Percentiles rank a stretch among this genome's conserved stretches.
These are phyloP conservation scores for Aplocera efformata DNA, from an alignment of 2,888 invertebrate species.

Conservation along the genomic window DNA sequence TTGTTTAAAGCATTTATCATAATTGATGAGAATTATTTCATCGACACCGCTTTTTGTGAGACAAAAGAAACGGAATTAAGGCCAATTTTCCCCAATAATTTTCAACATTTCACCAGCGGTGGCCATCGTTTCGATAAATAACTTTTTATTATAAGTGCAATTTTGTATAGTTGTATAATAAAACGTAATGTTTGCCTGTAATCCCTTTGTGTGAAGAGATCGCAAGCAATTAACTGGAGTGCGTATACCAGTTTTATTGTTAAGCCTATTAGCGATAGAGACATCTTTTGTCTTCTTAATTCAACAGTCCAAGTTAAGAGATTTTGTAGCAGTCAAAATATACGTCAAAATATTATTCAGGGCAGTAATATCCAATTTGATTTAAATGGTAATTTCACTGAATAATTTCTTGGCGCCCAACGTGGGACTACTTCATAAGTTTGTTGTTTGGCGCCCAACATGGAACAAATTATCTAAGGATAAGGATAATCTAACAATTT, in stretches of 20 bases:
- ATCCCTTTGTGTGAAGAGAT: slow-evolving; percentile 42
- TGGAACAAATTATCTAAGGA: too few species aligned
- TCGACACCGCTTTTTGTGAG: too few species aligned
- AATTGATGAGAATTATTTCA: too few species aligned
- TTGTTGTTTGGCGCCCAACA: too few species aligned
- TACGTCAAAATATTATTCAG: background rate
- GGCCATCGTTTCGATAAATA: slow-evolving; percentile 11
- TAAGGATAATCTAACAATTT: too few species aligned
- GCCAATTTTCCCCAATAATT: too few species aligned
- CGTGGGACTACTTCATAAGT: too few species aligned
- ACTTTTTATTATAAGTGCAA: slow-evolving; percentile 18
- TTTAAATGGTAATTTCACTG: too few species aligned
- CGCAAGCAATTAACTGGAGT: slow-evolving; percentile 59
- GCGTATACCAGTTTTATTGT: slow-evolving; percentile 54
- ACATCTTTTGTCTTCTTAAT: slow-evolving; percentile 49
- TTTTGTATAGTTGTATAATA: slow-evolving; percentile 14
- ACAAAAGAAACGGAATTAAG: too few species aligned
- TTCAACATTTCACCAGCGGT: too few species aligned
- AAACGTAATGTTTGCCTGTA: slow-evolving; percentile 26
- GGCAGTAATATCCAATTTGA: background rate
- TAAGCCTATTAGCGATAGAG: slow-evolving; percentile 60
- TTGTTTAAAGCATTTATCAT: too few species aligned
- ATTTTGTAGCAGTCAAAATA: background rate
- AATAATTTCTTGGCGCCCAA: too few species aligned
- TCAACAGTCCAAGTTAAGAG: slow-evolving; percentile 33